Base-by-base conservation (phyloP, 2,797 vertebrate genomes). In the Antrozous pallidus region DNA sequence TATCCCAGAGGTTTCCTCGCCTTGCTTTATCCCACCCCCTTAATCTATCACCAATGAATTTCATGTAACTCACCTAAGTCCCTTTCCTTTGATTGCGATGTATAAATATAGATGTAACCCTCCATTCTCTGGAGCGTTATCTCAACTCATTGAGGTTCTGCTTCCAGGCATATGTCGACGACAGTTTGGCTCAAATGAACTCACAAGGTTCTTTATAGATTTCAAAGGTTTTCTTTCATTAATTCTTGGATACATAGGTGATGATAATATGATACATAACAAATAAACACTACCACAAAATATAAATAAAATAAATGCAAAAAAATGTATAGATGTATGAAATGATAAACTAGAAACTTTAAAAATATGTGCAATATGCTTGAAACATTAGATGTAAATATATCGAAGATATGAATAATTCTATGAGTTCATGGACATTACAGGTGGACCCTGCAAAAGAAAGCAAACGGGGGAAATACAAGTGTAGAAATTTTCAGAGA, bases 281-380 rank as follows among this genome's bases (percentile, higher is more conserved):
- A 36, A 77, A 74, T 67, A 74, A 65, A 36, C 6, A 36, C 20
- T 26, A 36, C n/a, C 49, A 77, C n/a, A 54, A 54, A 77, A 75
- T 3, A 31, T 74, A 47, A 36, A 51, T 77, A 33, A 77, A 77
- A 33, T 54, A 8, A 54, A 36, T 54, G n/a, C 11, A 26, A 3
- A 84, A 69, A 45, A 91, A 6, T 17, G 36, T 38, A 51, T 83
- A n/a, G 71, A 63, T 65, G 12, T 2, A 7, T 45, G 74, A 47
- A 94, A 77, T 90, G 4, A 91, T 28, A 67, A 90, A 36, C 1
- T n/a, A 83, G 26, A 61, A 71, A 71, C 26, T 80, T 26, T 20
- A 28, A 28, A 71, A 70, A n/a, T 13, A 3, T 47, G 42, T 78
- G 8, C 8, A 88, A 17, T 9, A n/a, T 38, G 14, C 18, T 28